Conservation (phyloP, 2,797 vertebrate species). For the Tadarida brasiliensis region DNA sequence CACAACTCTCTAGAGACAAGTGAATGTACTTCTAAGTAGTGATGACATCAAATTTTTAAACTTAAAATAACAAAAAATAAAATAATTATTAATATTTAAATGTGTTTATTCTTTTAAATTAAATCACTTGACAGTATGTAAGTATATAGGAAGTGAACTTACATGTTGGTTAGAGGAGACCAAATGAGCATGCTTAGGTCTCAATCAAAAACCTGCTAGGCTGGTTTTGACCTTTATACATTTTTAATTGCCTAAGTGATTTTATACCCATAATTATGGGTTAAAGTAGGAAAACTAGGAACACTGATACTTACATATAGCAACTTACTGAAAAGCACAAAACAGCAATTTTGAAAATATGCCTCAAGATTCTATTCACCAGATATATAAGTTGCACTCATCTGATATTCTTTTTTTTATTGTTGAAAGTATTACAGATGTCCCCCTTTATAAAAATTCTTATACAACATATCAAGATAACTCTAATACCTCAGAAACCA, state of each 20-base stretch:
- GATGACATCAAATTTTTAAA: background rate
- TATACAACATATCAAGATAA: background rate
- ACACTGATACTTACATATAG: background rate
- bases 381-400: background rate
- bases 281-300: background rate
- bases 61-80: background rate
- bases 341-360: background rate
- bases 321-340: background rate
- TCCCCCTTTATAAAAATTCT: too few relatives aligned
- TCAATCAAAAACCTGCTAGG: background rate
- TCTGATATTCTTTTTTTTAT: background rate
- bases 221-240: background rate
- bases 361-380: background rate
- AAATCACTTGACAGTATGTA: background rate
- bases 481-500: background rate
- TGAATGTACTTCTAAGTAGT: background rate
- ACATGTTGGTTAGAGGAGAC: background rate
- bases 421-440: too few relatives aligned
- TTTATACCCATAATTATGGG: background rate
- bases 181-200: background rate
- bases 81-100: background rate
- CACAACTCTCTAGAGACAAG: too few relatives aligned
- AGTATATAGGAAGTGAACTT: background rate
- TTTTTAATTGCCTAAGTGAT: background rate
- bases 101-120: background rate